Evolutionary conservation across 2,797 vertebrate species (phyloP).

Genomic region (Lophotriccus pileatus): DNA sequence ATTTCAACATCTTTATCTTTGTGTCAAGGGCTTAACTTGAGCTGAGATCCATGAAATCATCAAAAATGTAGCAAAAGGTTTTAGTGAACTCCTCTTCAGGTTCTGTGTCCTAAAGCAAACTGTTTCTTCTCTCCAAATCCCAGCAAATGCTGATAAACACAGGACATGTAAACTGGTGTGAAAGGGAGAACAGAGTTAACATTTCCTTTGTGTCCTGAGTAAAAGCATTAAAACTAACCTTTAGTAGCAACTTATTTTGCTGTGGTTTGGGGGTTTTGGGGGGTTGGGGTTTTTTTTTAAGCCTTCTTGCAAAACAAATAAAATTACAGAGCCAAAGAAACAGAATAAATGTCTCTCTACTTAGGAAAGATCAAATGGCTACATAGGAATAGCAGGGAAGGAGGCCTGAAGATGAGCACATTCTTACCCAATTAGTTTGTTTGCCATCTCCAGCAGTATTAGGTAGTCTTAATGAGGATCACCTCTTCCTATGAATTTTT

Average conservation of each 20-base stretch:
- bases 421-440: background rate
- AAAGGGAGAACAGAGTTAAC: background rate
- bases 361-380: background rate
- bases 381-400: background rate
- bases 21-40: background rate
- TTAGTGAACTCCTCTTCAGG: background rate
- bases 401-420: background rate
- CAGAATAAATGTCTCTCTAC: background rate
- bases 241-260: background rate
- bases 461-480: background rate
- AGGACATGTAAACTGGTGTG: background rate
- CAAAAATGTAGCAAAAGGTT: background rate
- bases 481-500: background rate
- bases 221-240: background rate
- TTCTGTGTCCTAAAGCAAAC: background rate
- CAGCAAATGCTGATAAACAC: background rate
- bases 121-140: background rate
- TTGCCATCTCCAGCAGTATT: background rate
- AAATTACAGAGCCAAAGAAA: background rate
- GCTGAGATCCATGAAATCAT: background rate
- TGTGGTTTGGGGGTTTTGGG: background rate
- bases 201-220: background rate
- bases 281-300: fast-evolving
- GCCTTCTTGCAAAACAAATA: background rate
- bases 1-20: background rate